A percentile compares a stretch with the other conserved stretches of the same genome.
These are phyloP conservation scores for Junco hyemalis DNA, from an alignment of 2,113 vertebrate genomes.

Conservation along the genomic window DNA sequence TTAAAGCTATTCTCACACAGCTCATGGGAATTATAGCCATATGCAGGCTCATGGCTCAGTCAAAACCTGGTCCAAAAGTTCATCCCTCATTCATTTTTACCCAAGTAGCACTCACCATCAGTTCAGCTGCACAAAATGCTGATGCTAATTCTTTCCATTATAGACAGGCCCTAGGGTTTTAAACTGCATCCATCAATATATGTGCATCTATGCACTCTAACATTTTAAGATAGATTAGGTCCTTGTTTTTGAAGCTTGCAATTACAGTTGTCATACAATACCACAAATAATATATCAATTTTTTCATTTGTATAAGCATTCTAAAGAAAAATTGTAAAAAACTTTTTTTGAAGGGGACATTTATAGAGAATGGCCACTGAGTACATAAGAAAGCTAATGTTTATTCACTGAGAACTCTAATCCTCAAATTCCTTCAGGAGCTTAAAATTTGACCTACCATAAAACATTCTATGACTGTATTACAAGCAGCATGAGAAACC, in stretches of 20 bases:
- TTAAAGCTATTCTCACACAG: background rate
- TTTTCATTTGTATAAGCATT: background rate
- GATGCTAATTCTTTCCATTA: background rate
- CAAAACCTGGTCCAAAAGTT: background rate
- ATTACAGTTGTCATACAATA: background rate
- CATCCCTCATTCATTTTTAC: background rate
- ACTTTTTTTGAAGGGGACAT: background rate
- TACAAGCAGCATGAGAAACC: background rate
- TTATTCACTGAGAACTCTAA: background rate
- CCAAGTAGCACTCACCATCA: background rate
- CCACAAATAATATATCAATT: background rate
- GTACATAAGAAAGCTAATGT: background rate
- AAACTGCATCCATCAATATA: background rate
- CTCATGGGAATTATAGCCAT: background rate
- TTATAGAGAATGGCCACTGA: background rate
- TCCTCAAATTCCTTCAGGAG: background rate
- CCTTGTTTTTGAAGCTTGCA: background rate
- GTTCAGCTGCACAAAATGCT: background rate
- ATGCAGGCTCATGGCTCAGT: background rate
- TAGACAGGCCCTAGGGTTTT: background rate
- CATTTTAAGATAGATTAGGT: slow-evolving; percentile 1
- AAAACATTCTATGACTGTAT: background rate
- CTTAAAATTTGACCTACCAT: background rate
- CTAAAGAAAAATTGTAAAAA: background rate
- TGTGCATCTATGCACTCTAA: background rate